A percentile compares a stretch with the other conserved stretches of the same genome.
phyloP scores from a whole-genome alignment of 2,113 vertebrate genomes.

The Romanogobio albipinnatus region DNA sequence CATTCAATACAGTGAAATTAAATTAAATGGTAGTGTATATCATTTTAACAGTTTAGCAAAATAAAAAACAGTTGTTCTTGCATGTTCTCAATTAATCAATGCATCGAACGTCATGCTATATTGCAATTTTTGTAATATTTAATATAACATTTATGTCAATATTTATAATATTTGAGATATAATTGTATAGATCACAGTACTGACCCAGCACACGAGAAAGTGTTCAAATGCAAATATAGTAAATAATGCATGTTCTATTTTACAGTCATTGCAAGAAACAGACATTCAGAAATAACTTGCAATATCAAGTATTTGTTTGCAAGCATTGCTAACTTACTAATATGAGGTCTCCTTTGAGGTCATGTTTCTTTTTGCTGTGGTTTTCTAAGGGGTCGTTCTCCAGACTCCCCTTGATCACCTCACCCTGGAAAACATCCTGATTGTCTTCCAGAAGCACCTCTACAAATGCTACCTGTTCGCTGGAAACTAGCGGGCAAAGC shows the following conservation, averaged over 20 bases:
- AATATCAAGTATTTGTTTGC: neutral
- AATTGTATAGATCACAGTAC: neutral
- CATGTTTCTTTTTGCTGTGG: constrained; percentile 46
- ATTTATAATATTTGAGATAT: neutral
- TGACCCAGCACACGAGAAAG: neutral
- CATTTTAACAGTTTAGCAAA: neutral
- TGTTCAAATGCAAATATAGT: neutral
- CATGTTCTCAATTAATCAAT: neutral
- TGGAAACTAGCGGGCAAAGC: constrained; percentile 57
- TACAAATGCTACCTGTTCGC: constrained; percentile 73
- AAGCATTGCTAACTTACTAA: constrained; percentile 67
- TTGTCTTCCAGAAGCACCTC: constrained; percentile 72
- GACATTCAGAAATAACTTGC: neutral
- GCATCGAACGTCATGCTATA: neutral
- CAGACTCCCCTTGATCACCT: constrained; percentile 69
- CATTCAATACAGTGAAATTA: too few relatives aligned
- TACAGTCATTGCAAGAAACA: neutral
- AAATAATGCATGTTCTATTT: neutral
- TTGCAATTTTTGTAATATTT: neutral
- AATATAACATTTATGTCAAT: neutral
- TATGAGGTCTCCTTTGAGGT: constrained; percentile 72
- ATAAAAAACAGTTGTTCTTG: neutral
- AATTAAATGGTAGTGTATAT: neutral
- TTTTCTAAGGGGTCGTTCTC: constrained; percentile 51
- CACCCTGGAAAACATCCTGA: constrained; percentile 70